Percentiles rank a stretch among this genome's conserved stretches.
Evolutionary conservation across 2,888 invertebrate species (phyloP).

Genomic region (Amphipoea lucens): DNA sequence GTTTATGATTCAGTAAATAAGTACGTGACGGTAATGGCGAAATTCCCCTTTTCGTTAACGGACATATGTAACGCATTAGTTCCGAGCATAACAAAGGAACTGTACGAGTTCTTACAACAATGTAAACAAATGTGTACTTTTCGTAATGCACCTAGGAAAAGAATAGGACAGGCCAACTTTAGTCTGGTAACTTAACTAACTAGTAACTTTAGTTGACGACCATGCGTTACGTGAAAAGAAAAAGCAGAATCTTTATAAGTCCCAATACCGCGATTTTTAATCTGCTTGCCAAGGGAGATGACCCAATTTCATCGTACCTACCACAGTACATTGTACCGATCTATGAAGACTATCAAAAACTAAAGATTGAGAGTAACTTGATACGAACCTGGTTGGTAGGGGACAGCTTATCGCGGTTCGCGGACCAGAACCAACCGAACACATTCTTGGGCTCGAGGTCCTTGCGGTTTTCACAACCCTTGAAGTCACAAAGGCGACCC

Average conservation of each 20-base stretch:
- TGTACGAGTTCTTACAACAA: slow-evolving; percentile 34
- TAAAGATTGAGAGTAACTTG: not conserved
- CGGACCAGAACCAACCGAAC: slow-evolving; percentile 98
- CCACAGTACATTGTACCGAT: slow-evolving; percentile 6
- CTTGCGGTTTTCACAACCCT: slow-evolving; percentile 96
- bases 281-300: not conserved
- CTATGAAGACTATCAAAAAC: not conserved
- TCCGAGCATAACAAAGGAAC: slow-evolving; percentile 51
- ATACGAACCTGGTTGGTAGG: slow-evolving; percentile 93
- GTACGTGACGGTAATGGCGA: slow-evolving; percentile 53
- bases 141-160: slow-evolving; percentile 21
- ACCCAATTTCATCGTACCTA: slow-evolving; percentile 4
- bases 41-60: slow-evolving; percentile 54
- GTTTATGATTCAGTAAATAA: slow-evolving; percentile 62
- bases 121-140: slow-evolving; percentile 19
- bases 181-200: too few species aligned
- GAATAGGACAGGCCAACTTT: not conserved
- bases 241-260: not conserved
- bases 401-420: slow-evolving; percentile 95
- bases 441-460: slow-evolving; percentile 96
- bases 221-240: not conserved
- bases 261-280: not conserved
- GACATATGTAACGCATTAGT: slow-evolving; percentile 61
- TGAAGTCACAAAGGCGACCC: slow-evolving; percentile 97
- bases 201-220: not conserved